Percentiles rank a stretch among this genome's conserved stretches.
Evolutionary conservation across 37 sponge, comb jelly and placozoan genomes (phyloP).

Genomic region (Ianthella basta): DNA sequence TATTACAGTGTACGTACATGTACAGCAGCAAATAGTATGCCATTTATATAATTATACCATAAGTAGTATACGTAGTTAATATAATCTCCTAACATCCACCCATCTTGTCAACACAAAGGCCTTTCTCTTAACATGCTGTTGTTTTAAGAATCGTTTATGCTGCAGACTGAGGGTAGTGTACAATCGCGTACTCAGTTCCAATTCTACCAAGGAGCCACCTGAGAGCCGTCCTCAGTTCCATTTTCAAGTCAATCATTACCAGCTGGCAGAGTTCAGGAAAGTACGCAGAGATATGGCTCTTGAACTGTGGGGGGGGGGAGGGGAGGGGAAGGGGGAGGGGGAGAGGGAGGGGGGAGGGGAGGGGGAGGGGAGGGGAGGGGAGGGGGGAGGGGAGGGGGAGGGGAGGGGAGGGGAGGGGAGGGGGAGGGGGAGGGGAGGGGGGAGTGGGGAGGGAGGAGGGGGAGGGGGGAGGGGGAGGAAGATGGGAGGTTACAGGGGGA

Average conservation of each 20-base stretch:
- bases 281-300: constrained; percentile 38
- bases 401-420: neutral
- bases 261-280: constrained; percentile 52
- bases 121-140: too few species aligned
- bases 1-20: neutral
- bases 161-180: neutral
- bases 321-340: neutral
- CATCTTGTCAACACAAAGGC: too few species aligned
- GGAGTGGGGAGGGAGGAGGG: neutral
- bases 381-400: neutral
- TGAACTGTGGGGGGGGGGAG: constrained; percentile 50
- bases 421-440: neutral
- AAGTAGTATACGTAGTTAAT: too few species aligned
- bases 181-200: constrained; percentile 57
- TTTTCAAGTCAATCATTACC: constrained; percentile 63
- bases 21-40: neutral
- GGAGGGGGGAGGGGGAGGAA: neutral
- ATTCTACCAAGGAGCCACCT: constrained; percentile 47
- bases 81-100: too few species aligned
- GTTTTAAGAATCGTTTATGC: too few species aligned
- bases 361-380: neutral
- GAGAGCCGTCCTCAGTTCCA: constrained; percentile 53
- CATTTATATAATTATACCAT: neutral
- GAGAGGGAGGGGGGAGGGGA: neutral
- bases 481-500: neutral